phyloP scores from a whole-genome alignment of 2,888 invertebrate genomes.

The Cepaea hortensis region DNA sequence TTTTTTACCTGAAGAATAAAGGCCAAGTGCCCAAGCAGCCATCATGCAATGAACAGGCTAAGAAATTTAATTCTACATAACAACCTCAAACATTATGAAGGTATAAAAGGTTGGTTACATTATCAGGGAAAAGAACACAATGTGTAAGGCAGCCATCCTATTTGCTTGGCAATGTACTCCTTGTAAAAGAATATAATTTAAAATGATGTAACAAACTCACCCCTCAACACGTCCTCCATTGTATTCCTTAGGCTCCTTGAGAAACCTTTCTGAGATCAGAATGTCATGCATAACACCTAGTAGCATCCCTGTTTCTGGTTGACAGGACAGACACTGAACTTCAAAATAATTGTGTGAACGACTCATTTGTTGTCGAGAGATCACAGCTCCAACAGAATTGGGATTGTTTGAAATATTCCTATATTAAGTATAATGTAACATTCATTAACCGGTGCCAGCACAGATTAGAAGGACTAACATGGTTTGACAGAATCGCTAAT shows the following conservation, averaged over 20 bases:
- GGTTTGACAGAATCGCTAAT: no score
- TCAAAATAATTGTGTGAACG: slow-evolving; percentile 61
- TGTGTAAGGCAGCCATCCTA: no score
- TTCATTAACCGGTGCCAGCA: neutral
- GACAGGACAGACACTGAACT: slow-evolving; percentile 47
- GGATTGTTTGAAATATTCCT: slow-evolving; percentile 46
- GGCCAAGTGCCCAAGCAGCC: no score
- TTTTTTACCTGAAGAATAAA: no score
- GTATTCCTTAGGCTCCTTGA: slow-evolving; percentile 58
- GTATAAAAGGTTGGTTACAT: no score
- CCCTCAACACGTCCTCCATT: slow-evolving; percentile 63
- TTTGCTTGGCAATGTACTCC: neutral
- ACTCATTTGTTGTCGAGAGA: slow-evolving; percentile 58
- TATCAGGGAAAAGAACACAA: no score
- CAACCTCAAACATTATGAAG: no score
- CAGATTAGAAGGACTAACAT: no score
- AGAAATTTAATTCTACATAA: no score
- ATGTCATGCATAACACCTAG: slow-evolving; percentile 58
- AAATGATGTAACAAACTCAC: slow-evolving; percentile 51
- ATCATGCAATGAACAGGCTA: no score
- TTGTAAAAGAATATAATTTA: neutral
- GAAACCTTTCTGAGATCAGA: slow-evolving; percentile 54
- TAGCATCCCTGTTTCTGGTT: slow-evolving; percentile 52
- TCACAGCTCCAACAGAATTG: slow-evolving; percentile 40
- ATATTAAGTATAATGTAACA: neutral